phyloP scores from a whole-genome alignment of 1,140 invertebrate genomes.

The Pogonognathellus flavescens region DNA sequence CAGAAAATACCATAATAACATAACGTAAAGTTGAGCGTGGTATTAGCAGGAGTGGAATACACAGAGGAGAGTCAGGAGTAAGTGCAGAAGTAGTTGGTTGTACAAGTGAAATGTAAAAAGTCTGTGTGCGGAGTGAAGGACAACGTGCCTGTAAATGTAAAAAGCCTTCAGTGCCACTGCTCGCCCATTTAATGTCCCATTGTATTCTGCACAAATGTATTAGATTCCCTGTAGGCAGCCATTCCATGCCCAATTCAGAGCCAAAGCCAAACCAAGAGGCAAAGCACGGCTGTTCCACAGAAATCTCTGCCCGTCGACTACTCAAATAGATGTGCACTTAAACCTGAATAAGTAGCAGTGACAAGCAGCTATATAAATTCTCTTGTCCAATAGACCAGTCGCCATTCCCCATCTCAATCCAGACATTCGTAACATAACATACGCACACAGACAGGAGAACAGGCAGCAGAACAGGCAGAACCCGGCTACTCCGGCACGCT shows the following conservation, averaged over 20 bases:
- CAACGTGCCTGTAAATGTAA: slow-evolving; percentile 23
- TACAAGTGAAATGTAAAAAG: background rate
- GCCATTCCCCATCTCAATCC: background rate
- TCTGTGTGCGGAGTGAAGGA: background rate
- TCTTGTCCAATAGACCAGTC: slow-evolving; percentile 33
- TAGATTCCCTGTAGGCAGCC: slow-evolving; percentile 15
- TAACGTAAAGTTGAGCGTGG: background rate
- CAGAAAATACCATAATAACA: slow-evolving; percentile 20
- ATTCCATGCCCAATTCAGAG: background rate
- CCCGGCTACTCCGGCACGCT: background rate
- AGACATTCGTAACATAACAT: background rate
- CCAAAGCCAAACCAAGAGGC: background rate
- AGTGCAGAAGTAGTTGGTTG: background rate
- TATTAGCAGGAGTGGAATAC: too few relatives aligned
- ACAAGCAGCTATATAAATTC: slow-evolving; percentile 40
- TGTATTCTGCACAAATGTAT: slow-evolving; percentile 35
- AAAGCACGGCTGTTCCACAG: background rate
- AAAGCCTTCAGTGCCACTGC: slow-evolving; percentile 21
- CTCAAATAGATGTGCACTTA: slow-evolving; percentile 48
- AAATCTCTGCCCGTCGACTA: slow-evolving; percentile 30
- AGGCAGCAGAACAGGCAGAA: background rate
- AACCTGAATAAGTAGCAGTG: slow-evolving; percentile 49
- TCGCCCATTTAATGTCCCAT: slow-evolving; percentile 33
- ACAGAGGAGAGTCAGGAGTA: too few relatives aligned
- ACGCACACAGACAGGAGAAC: background rate